A percentile compares a stretch with the other conserved stretches of the same genome.
Evolutionary conservation across 2,888 invertebrate genomes (phyloP).

Genomic region (Lamproptera curius): DNA sequence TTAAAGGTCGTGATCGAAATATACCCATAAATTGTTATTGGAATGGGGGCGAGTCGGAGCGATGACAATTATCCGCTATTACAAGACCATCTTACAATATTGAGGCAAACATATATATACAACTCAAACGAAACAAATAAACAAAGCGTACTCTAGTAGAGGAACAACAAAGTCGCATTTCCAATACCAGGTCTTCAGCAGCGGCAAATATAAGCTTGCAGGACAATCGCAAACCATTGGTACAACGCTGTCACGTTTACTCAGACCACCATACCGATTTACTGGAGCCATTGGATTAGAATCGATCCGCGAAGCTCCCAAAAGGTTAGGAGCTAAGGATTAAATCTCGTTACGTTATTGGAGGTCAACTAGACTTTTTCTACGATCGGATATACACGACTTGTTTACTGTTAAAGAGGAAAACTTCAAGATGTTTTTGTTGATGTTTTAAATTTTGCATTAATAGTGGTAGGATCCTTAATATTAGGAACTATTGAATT

Average conservation of each 20-base stretch:
- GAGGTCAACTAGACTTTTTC: not conserved
- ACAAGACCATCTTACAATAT: constrained; percentile 32
- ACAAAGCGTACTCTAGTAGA: not conserved
- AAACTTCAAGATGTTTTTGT: not conserved
- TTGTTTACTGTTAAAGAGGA: not conserved
- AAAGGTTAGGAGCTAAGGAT: not conserved
- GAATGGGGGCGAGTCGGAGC: constrained; percentile 37
- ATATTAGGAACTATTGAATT: too few relatives aligned
- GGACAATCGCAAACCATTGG: constrained; percentile 14
- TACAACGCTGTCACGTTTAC: constrained; percentile 10
- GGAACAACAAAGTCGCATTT: not conserved
- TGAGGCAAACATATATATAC: constrained; percentile 9
- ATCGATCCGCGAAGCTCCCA: constrained; percentile 3
- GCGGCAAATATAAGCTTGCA: not conserved
- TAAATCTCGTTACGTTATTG: not conserved
- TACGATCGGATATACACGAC: too few relatives aligned
- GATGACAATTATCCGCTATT: constrained; percentile 67
- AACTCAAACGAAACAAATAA: not conserved
- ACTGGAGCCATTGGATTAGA: constrained; percentile 6
- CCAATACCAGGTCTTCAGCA: not conserved
- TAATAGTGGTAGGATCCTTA: too few relatives aligned
- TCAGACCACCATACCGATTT: constrained; percentile 2
- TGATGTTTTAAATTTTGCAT: too few relatives aligned
- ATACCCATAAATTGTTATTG: constrained; percentile 52
- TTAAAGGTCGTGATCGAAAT: constrained; percentile 60